These are phyloP conservation scores for Tadarida brasiliensis DNA, from an alignment of 2,797 vertebrate species.

Conservation along the genomic window DNA sequence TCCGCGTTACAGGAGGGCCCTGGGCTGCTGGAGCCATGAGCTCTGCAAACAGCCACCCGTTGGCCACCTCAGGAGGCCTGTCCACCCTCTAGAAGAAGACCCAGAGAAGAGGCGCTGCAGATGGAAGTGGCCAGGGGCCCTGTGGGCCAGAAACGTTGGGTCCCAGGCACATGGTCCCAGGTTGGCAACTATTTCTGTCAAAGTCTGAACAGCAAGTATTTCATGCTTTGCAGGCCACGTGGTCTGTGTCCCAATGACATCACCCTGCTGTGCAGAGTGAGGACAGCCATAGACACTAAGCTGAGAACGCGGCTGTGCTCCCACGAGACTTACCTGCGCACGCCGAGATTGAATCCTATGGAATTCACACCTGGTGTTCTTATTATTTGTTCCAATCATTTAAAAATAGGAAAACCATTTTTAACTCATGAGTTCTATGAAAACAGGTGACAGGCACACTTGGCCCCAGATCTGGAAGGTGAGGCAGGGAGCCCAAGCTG, in stretches of 20 bases:
- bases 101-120: neutral
- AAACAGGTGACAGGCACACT: neutral
- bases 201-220: neutral
- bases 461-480: neutral
- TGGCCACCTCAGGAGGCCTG: neutral
- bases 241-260: neutral
- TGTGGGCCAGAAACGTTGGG: neutral
- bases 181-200: neutral
- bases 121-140: neutral
- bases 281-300: fast-evolving
- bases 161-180: neutral
- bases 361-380: neutral
- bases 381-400: neutral
- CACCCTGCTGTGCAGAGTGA: fast-evolving
- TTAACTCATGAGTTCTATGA: neutral
- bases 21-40: neutral
- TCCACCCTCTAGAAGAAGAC: neutral
- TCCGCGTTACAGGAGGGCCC: fast-evolving
- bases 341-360: neutral
- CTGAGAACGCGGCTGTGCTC: neutral
- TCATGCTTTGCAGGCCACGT: neutral
- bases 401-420: conserved; percentile 10
- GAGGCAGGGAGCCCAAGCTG: neutral
- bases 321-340: neutral
- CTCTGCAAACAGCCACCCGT: neutral